Conservation (phyloP, 2,888 invertebrate species). For the Lithodes maja region DNA sequence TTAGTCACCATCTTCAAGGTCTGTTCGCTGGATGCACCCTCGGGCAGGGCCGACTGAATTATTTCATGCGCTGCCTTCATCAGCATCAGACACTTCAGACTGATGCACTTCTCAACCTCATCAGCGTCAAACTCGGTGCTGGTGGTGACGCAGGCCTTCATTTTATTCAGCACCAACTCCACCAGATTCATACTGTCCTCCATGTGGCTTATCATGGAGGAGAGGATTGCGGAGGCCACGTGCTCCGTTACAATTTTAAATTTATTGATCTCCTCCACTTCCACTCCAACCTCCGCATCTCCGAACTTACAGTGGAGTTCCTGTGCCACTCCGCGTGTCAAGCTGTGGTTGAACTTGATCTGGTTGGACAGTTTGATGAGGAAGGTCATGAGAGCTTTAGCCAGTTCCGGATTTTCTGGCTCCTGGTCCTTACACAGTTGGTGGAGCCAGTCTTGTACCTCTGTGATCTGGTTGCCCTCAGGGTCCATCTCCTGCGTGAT, state of each 20-base stretch:
- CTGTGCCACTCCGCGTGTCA: slow-evolving; percentile 52
- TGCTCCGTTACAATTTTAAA: slow-evolving; percentile 60
- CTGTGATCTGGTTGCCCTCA: slow-evolving; percentile 38
- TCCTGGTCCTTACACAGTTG: slow-evolving; percentile 59
- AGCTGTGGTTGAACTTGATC: slow-evolving; percentile 49
- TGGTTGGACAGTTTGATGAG: slow-evolving; percentile 55
- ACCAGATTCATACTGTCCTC: slow-evolving; percentile 45
- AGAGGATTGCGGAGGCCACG: slow-evolving; percentile 45
- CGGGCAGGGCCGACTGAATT: slow-evolving; percentile 67
- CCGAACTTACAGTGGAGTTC: slow-evolving; percentile 66
- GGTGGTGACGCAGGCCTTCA: slow-evolving; percentile 48
- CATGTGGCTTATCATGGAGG: slow-evolving; percentile 36
- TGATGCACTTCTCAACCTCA: slow-evolving; percentile 56
- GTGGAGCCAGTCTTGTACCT: slow-evolving; percentile 57
- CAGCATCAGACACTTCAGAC: slow-evolving; percentile 47
- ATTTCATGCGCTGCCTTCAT: slow-evolving; percentile 65
- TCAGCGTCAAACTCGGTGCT: slow-evolving; percentile 46
- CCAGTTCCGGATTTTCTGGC: slow-evolving; percentile 32
- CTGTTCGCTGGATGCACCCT: slow-evolving; percentile 60
- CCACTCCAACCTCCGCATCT: slow-evolving; percentile 55
- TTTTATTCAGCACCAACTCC: slow-evolving; percentile 59
- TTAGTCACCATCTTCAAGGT: slow-evolving; percentile 60
- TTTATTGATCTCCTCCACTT: slow-evolving; percentile 38
- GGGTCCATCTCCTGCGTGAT: slow-evolving; percentile 52
- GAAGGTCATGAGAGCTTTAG: slow-evolving; percentile 59